A percentile compares a stretch with the other conserved stretches of the same genome.
Conservation (phyloP, 2,113 vertebrate species). For the Cephalopholis sonnerati region DNA sequence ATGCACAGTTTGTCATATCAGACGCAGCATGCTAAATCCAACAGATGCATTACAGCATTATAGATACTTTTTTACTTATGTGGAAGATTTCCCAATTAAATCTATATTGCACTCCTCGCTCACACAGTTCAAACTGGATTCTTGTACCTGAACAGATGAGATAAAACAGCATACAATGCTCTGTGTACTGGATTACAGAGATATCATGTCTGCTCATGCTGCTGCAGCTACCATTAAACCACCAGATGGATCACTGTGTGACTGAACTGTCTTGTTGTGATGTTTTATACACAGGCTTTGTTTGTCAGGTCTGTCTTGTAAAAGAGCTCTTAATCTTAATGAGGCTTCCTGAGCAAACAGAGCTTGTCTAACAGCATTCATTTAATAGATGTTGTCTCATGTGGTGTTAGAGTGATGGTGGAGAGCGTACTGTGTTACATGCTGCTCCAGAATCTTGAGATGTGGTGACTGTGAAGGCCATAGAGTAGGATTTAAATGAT, state of each 20-base stretch:
- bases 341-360: not conserved
- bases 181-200: not conserved
- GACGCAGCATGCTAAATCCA: too few relatives aligned
- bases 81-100: not conserved
- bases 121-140: not conserved
- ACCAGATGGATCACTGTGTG: not conserved
- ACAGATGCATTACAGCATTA: too few relatives aligned
- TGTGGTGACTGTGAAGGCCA: too few relatives aligned
- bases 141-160: not conserved
- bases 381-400: not conserved
- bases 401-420: not conserved
- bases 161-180: not conserved
- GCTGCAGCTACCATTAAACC: not conserved
- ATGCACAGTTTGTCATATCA: too few relatives aligned
- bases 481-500: not conserved
- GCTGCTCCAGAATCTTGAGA: not conserved
- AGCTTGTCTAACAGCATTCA: not conserved
- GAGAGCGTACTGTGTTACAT: not conserved
- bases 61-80: too few relatives aligned
- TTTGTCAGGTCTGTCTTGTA: not conserved
- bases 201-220: not conserved
- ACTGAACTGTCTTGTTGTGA: not conserved
- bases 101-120: not conserved
- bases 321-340: not conserved
- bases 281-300: not conserved